Evolutionary conservation across 2,797 vertebrate genomes (phyloP).

Genomic region (Muscicapa striata): DNA sequence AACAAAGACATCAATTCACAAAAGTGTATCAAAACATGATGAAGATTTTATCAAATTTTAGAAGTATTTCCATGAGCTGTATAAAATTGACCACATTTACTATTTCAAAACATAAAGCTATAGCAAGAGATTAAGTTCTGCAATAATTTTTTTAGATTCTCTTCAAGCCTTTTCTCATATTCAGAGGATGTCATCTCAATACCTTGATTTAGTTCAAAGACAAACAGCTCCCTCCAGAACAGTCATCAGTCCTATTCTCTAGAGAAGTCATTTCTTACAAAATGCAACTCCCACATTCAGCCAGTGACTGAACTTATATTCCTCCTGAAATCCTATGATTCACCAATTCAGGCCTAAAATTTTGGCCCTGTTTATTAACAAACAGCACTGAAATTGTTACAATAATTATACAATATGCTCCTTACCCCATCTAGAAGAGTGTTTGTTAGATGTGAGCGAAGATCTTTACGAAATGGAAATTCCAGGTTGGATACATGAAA

Average conservation of each 20-base stretch:
- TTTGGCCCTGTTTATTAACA: background rate
- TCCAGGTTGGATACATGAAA: constrained; percentile 95
- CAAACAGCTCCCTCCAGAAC: constrained; percentile 22
- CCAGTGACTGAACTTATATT: background rate
- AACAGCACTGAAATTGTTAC: background rate
- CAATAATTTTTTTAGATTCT: background rate
- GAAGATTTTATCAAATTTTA: background rate
- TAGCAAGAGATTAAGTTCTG: background rate
- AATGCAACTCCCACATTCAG: background rate
- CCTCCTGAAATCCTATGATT: background rate
- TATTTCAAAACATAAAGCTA: background rate
- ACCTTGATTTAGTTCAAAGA: constrained; percentile 15
- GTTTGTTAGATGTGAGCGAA: constrained; percentile 86
- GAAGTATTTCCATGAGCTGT: background rate
- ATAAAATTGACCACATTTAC: background rate
- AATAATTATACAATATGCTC: background rate
- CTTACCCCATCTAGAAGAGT: constrained; percentile 97
- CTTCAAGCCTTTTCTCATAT: background rate
- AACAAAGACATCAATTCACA: background rate
- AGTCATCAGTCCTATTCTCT: background rate
- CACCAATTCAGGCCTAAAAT: background rate
- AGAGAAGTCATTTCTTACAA: background rate
- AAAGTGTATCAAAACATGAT: background rate
- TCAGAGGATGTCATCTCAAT: background rate
- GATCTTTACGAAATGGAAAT: constrained; percentile 97